Evolutionary conservation across 2,797 vertebrate genomes (phyloP).

Genomic region (Dryobates pubescens): DNA sequence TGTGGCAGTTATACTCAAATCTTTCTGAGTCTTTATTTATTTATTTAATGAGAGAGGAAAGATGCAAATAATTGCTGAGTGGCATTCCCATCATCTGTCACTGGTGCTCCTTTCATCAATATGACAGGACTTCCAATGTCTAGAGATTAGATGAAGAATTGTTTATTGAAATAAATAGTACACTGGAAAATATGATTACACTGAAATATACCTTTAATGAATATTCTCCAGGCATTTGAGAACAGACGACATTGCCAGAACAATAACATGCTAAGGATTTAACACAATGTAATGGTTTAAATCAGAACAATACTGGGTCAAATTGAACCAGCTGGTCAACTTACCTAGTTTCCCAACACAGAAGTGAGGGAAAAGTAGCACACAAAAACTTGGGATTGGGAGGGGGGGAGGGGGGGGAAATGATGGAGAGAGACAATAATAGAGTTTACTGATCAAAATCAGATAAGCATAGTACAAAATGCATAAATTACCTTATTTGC

Average conservation of each 20-base stretch:
- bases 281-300: background rate
- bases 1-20: background rate
- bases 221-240: background rate
- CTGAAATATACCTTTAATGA: background rate
- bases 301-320: too few species aligned
- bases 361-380: too few species aligned
- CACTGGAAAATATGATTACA: background rate
- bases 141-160: background rate
- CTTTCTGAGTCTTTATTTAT: background rate
- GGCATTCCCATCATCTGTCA: background rate
- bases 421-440: too few species aligned
- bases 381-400: too few species aligned
- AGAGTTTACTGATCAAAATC: too few species aligned
- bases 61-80: slow-evolving; percentile 4
- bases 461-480: too few species aligned
- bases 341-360: too few species aligned
- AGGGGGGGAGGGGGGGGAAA: too few species aligned
- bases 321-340: too few species aligned
- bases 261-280: background rate
- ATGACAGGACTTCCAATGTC: background rate
- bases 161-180: background rate
- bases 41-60: slow-evolving; percentile 37
- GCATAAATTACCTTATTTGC: too few species aligned
- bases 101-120: background rate
- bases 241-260: background rate